phyloP scores from a whole-genome alignment of 2,888 invertebrate species.

The Ormia ochracea region DNA sequence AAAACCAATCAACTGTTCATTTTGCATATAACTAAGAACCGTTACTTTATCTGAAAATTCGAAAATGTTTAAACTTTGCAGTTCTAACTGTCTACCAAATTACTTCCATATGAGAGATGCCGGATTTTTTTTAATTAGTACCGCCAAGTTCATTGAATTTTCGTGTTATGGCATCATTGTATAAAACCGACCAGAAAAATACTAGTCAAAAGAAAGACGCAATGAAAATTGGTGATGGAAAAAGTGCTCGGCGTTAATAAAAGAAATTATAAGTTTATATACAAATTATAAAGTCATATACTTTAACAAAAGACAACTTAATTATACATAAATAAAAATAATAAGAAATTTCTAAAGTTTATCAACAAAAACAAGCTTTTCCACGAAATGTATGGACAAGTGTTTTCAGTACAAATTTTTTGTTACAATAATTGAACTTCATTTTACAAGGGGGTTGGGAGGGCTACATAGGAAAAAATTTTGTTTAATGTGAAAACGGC shows the following conservation, averaged over 20 bases:
- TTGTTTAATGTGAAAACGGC: constrained; percentile 22
- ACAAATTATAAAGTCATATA: constrained; percentile 13
- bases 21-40: too few species aligned
- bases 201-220: constrained; percentile 49
- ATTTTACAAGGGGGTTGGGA: constrained; percentile 44
- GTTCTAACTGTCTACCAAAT: too few species aligned
- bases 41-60: too few species aligned
- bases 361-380: constrained; percentile 5
- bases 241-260: constrained; percentile 35
- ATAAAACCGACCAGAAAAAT: constrained; percentile 14
- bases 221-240: constrained; percentile 40
- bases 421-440: background rate
- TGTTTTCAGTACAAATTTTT: constrained; percentile 16
- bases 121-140: background rate
- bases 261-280: constrained; percentile 43
- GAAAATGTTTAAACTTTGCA: too few species aligned
- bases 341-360: constrained; percentile 6
- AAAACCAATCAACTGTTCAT: too few species aligned
- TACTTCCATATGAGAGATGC: background rate
- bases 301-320: constrained; percentile 15
- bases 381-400: constrained; percentile 20
- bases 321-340: constrained; percentile 16
- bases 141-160: background rate
- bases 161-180: background rate
- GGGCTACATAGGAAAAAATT: constrained; percentile 25